Conservation (phyloP, 2,888 invertebrate species). For the Boloria selene region DNA sequence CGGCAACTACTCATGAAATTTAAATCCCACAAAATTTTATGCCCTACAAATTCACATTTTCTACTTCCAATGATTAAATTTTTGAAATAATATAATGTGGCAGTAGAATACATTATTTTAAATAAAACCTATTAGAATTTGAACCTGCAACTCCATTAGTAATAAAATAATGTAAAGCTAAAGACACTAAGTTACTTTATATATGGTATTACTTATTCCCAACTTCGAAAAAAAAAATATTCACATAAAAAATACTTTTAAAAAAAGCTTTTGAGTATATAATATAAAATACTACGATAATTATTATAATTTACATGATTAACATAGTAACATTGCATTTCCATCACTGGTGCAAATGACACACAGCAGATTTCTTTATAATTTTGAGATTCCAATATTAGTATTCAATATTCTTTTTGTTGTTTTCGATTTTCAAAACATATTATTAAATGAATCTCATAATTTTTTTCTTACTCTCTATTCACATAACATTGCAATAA, state of each 20-base stretch:
- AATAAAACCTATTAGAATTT: conserved; percentile 6
- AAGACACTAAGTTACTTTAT: conserved; percentile 6
- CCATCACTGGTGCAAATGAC: background rate
- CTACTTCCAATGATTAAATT: too few relatives aligned
- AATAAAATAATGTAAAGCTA: background rate
- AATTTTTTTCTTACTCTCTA: too few relatives aligned
- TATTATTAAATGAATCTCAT: too few relatives aligned
- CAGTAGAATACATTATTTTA: too few relatives aligned
- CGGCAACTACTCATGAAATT: too few relatives aligned
- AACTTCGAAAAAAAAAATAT: conserved; percentile 11
- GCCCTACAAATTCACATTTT: too few relatives aligned
- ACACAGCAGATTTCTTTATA: background rate
- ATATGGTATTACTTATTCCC: background rate
- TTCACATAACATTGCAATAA: too few relatives aligned
- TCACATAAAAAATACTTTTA: conserved; percentile 9
- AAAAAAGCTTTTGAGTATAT: conserved; percentile 15
- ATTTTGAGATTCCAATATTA: background rate
- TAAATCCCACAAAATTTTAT: too few relatives aligned
- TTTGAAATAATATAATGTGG: too few relatives aligned
- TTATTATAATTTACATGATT: conserved; percentile 16
- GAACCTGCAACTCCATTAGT: conserved; percentile 12
- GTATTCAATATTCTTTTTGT: background rate
- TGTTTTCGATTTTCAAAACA: background rate
- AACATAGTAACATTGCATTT: conserved; percentile 6
- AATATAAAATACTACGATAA: conserved; percentile 10